Evolutionary conservation across 2,113 vertebrate species (phyloP).

Genomic region (Podocnemis expansa): DNA sequence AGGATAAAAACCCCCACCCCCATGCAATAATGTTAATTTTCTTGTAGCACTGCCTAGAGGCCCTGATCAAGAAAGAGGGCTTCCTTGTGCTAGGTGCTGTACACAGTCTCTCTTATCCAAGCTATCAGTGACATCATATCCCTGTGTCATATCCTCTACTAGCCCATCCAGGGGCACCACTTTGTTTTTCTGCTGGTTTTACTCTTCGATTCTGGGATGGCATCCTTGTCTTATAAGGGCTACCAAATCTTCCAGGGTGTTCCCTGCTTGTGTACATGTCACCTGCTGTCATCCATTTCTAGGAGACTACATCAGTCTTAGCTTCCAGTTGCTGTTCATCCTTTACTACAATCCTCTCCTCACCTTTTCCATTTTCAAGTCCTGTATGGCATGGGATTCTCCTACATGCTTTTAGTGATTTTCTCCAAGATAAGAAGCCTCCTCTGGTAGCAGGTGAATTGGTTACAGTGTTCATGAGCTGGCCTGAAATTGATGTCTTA

Average conservation of each 20-base stretch:
- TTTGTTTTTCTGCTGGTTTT: rapidly evolving
- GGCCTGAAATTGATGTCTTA: rapidly evolving
- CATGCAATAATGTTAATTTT: background rate
- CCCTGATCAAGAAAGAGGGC: background rate
- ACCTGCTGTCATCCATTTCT: background rate
- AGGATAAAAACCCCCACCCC: background rate
- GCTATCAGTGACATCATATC: background rate
- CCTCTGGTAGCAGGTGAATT: background rate
- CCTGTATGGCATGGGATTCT: background rate
- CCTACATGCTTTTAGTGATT: rapidly evolving
- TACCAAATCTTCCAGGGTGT: constrained; percentile 21
- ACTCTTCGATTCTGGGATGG: background rate
- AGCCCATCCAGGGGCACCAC: background rate
- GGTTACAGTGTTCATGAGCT: rapidly evolving
- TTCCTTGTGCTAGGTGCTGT: background rate
- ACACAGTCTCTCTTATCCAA: background rate
- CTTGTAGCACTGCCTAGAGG: background rate
- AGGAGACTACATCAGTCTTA: background rate
- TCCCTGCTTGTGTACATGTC: constrained; percentile 7
- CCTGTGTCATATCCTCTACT: background rate
- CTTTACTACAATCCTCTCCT: background rate
- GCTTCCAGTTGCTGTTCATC: background rate
- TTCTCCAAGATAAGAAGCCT: rapidly evolving
- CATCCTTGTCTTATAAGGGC: background rate
- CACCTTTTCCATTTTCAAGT: background rate